Evolutionary conservation across 2,797 vertebrate species (phyloP), one percentile per base, ranked within the genome.

Genomic region (Darevskia mixta): DNA sequence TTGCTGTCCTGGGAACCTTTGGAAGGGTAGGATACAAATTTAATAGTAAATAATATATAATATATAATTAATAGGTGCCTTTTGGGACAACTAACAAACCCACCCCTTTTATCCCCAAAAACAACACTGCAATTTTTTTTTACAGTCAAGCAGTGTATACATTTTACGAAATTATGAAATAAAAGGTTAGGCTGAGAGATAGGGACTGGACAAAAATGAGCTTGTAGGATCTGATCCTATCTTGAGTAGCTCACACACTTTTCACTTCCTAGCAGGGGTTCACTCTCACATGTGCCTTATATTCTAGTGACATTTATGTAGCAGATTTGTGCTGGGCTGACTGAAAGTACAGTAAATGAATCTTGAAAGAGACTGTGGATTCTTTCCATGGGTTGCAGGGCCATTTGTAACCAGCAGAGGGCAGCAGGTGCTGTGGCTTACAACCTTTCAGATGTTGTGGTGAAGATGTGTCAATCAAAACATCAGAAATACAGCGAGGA

Each of bases 371-470:
- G 58, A 17, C 18, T 61, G 58, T 6, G 58, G 15, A 49, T 49
- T 49, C 49, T 49, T 49, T 49, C 10, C 49, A 13, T 1, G 64
- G 8, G 18, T 18, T 41, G 71, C 17, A 64, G 23, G 13, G 18
- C 49, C 72, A 75, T 25, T 23, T 78, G 5, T 61, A 35, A 45
- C 85, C 88, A 72, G 80, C 15, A 79, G 80, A 83, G 75, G 73
- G 55, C 88, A 90, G 73, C 55, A 86, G n/a, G 67, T 20, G 27
- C 78, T 49, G 27, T 55, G 25, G 27, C 66, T 85, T 80, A 0
- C 23, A 38, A 1, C 49, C n/a, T 85, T 81, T 58, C 82, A 66
- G 77, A 41, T 79, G 82, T 41, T n/a, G 10, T 4, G 38, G 17
- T 8, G 27, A 72, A 41, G 32, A 9, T 75, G 35, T 4, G 4